Conservation (phyloP, 2,113 vertebrate species). For the Colaptes auratus region DNA sequence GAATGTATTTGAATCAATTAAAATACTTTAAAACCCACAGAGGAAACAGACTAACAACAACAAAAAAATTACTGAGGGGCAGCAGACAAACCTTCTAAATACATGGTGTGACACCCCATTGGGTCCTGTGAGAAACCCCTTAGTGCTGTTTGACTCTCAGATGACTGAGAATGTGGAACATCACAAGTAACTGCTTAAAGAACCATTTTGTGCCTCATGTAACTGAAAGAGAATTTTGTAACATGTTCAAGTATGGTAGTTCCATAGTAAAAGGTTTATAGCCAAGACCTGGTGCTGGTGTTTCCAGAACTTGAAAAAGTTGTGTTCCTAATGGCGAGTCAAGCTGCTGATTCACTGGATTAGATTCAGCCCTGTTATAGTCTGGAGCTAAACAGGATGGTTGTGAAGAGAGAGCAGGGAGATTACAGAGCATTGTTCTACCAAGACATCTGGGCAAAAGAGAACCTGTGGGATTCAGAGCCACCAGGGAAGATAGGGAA, state of each 20-base stretch:
- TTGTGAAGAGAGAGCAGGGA: background rate
- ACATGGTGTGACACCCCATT: background rate
- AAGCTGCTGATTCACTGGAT: background rate
- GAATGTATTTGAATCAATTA: slow-evolving; percentile 66
- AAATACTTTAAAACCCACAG: slow-evolving; percentile 26
- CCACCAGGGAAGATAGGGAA: background rate
- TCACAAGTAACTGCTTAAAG: background rate
- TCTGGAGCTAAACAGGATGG: background rate
- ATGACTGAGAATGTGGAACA: background rate
- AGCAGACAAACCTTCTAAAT: background rate
- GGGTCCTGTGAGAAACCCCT: background rate
- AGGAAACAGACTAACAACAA: background rate
- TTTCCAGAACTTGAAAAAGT: background rate
- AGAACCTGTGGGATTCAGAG: background rate
- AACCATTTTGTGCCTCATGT: background rate
- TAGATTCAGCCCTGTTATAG: background rate
- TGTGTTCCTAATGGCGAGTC: fast-evolving
- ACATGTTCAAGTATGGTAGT: background rate
- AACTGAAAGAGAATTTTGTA: background rate
- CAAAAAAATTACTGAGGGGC: background rate
- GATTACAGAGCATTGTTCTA: background rate
- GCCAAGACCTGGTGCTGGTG: fast-evolving
- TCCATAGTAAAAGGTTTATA: background rate
- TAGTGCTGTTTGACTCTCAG: background rate
- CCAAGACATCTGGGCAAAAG: background rate